Evolutionary conservation across 2,797 vertebrate species (phyloP), one percentile per base, ranked within the genome.

Genomic region (Manis javanica): DNA sequence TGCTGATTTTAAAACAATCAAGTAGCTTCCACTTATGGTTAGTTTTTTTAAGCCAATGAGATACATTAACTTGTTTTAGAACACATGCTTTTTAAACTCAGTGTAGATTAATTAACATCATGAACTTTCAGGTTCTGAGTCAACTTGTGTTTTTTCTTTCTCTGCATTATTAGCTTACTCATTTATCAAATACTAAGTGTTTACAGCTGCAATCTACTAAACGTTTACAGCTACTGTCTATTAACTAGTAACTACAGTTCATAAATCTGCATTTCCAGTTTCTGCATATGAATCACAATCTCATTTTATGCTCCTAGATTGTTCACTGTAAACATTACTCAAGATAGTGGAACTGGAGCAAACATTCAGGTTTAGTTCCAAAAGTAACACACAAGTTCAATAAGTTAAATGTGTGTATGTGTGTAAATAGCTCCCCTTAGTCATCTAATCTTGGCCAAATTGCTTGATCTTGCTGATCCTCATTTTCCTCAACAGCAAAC

Each of bases 401-500:
- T 68, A 64, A 31, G 59, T 91, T 89, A 66, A 90, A 63, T 83
- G 29, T 72, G 16, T 37, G 21, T 46, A 46, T n/a, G 59, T 46
- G 46, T 10, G 46, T 46, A 49, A 74, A 10, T 72, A 55, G 34
- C 53, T 87, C 64, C 83, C 55, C 23, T 89, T 90, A 21, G 49
- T 29, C 63, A 37, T 86, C 42, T 72, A 81, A 82, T 84, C 77
- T 96, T 91, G 55, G 74, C 51, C 79, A 91, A 71, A 53, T 81
- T 95, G 53, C 78, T 89, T 78, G 78, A 93, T 96, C 69, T 93
- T 49, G 34, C 90, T 87, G 90, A 91, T 84, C 39, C 26, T 87
- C 78, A n/a, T 92, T 91, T 96, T 96, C 86, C 63, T 87, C 93
- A 89, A 24, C 55, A 72, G n/a, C 79, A 94, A 59, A 94, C 66